Base-by-base conservation (phyloP, 2,888 invertebrate genomes). In the Busseola fusca region DNA sequence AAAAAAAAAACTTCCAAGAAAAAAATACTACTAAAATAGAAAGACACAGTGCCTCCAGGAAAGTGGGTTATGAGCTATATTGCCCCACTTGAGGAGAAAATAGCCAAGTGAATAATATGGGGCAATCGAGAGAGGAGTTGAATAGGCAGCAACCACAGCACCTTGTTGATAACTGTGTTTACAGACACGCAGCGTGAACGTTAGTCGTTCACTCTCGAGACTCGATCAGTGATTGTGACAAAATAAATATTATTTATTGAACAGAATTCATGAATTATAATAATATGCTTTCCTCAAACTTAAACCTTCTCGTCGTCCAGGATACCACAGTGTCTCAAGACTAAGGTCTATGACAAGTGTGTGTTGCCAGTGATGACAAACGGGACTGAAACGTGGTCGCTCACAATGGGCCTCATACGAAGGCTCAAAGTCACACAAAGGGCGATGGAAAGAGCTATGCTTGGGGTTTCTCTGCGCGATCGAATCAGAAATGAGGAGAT, bases 11-110 rank as follows among this genome's bases (percentile, higher is more conserved):
- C n/a, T n/a, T n/a, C n/a, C n/a, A n/a, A n/a, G n/a, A n/a, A n/a
- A n/a, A n/a, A n/a, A n/a, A n/a, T n/a, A n/a, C n/a, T n/a, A n/a
- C n/a, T n/a, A n/a, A n/a, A n/a, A n/a, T n/a, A n/a, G n/a, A n/a
- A n/a, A n/a, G n/a, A n/a, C 64, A 69, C 72, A 70, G 56, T 56
- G 64, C 25, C 71, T 67, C 64, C 68, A 78, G 69, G 81, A 81
- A 81, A 80, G 81, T 72, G 42, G 14, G 57, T n/a, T 62, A 59
- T 21, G 57, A 72, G 67, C 52, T 62, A 45, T 65, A 50, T 58
- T 63, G 64, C 64, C 63, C 62, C 42, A 69, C 68, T 72, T 69
- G 18, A 34, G 42, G 59, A 81, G 81, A 81, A 72, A 79, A 76
- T 72, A 57, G 59, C 54, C 3, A 40, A 37, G 21, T 37, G 18